A percentile compares a stretch with the other conserved stretches of the same genome.
Evolutionary conservation across 2,888 invertebrate genomes (phyloP).

Genomic region (Lepas anatifera): DNA sequence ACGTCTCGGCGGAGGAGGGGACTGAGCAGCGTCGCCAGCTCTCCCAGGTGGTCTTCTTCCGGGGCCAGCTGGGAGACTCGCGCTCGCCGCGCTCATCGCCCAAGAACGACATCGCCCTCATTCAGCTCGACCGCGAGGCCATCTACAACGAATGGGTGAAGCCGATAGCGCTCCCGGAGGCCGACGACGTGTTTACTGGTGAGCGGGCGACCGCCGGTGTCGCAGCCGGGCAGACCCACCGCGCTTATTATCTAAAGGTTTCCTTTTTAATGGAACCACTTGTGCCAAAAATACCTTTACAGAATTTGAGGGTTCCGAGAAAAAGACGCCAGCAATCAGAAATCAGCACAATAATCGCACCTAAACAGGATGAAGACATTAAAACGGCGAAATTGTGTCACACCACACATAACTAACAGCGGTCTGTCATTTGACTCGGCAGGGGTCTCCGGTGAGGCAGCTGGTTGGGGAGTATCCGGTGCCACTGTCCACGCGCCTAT

Average conservation of each 20-base stretch:
- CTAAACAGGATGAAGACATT: too few species aligned
- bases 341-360: too few species aligned
- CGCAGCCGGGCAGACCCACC: too few species aligned
- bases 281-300: too few species aligned
- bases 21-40: neutral
- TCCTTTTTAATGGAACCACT: too few species aligned
- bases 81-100: neutral
- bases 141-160: neutral
- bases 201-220: too few species aligned
- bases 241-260: too few species aligned
- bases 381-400: too few species aligned
- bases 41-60: neutral
- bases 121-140: neutral
- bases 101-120: neutral
- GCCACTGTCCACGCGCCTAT: neutral
- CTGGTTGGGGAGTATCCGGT: neutral
- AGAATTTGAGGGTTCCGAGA: too few species aligned
- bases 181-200: neutral
- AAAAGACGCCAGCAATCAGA: too few species aligned
- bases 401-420: too few species aligned
- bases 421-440: too few species aligned
- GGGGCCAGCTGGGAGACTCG: neutral
- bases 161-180: neutral
- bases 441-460: neutral
- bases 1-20: neutral